Evolutionary conservation across 2,888 invertebrate genomes (phyloP), one percentile per base, ranked within the genome.

Genomic region (Sinodicranocentrus sp.): DNA sequence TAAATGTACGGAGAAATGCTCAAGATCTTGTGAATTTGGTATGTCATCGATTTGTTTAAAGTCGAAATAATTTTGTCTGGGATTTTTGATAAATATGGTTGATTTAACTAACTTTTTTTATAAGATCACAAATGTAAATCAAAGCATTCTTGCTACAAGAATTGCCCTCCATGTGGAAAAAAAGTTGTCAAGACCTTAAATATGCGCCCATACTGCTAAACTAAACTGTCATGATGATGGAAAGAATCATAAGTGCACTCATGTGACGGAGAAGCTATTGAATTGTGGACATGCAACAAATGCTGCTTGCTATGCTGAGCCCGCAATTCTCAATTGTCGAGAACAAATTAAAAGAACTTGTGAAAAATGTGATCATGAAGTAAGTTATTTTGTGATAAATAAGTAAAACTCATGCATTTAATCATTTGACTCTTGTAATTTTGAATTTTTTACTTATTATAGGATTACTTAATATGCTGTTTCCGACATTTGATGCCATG

Each of bases 131-230:
- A 48, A 48, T 48, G 48, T n/a, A 33, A 6, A 6, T 33, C 33
- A 33, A 33, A 10, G 6, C 39, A n/a, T 10, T 48, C n/a, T n/a
- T 88, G 88, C 48, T 85, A 43, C 19, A 63, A 82, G 2, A 21
- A n/a, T 0, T 82, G 85, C 19, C 82, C 82, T 19, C 73, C 70
- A 13, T 91, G 91, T 85, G 33, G 33, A 13, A 85, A 84, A 5
- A 76, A 59, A 17, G 90, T 90, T 57, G 44, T 84, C 21, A 84
- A 70, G 33, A 70, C 70, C 17, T 86, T 94, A 92, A 33, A 78
- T 89, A 82, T 89, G 89, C 59, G 44, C 70, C 5, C 90, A 90
- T 82, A 52, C 17, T 10, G 83, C 86, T 0, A 54, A 84, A 33
- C 68, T 89, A 19, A 67, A 83, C 25, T 87, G 87, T 28, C 43